Evolutionary conservation across 2,113 vertebrate genomes (phyloP).

Genomic region (Lichenostomus cassidix): DNA sequence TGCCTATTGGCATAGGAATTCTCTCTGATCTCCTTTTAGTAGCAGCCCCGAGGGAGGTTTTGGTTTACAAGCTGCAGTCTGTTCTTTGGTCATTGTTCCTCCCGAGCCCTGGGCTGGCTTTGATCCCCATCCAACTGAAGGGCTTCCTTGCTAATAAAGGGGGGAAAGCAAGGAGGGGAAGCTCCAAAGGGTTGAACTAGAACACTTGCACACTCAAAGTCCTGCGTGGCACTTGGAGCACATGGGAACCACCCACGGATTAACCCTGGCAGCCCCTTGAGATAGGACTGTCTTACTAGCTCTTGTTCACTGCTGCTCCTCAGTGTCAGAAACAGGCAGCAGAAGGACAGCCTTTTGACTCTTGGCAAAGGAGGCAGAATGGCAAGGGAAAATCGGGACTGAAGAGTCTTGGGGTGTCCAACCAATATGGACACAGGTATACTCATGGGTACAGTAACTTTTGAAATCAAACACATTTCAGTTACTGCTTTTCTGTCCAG

Average conservation of each 20-base stretch:
- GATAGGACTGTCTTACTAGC: neutral
- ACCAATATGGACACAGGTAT: neutral
- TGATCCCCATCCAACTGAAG: neutral
- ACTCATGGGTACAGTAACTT: neutral
- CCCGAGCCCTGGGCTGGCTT: neutral
- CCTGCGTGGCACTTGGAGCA: neutral
- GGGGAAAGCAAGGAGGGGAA: neutral
- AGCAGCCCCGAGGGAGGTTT: conserved; percentile 23
- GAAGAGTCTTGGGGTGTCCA: neutral
- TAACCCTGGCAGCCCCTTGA: neutral
- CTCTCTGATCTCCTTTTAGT: conserved; percentile 22
- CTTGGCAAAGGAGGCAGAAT: neutral
- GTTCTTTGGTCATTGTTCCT: conserved; percentile 5
- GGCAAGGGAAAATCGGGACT: neutral
- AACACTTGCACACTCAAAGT: neutral
- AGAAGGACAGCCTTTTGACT: neutral
- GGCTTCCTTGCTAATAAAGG: neutral
- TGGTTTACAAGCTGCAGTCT: conserved; percentile 20
- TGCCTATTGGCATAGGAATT: neutral
- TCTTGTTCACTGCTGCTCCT: neutral
- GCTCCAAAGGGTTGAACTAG: neutral
- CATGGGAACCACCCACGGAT: neutral
- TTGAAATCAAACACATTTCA: neutral
- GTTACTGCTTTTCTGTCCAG: neutral
- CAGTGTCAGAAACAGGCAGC: neutral